Evolutionary conservation across 2,888 invertebrate species (phyloP).

Genomic region (Julus scandinavius): DNA sequence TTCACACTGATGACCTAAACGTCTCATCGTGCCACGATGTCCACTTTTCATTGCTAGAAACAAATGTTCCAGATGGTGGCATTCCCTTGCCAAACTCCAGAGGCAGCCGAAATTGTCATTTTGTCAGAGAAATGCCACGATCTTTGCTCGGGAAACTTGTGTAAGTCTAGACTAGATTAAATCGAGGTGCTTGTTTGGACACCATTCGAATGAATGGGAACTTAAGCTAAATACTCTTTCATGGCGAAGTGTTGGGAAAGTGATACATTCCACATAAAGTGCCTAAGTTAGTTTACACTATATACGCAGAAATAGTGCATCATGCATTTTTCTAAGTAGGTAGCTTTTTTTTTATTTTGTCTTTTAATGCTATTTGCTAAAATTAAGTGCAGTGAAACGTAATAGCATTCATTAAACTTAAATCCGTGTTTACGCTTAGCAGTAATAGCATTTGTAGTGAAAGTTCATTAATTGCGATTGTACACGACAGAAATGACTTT

Average conservation of each 20-base stretch:
- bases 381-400: neutral
- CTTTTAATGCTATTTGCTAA: neutral
- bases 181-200: no score
- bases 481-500: neutral
- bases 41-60: neutral
- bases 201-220: no score
- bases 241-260: no score
- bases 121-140: neutral
- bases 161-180: neutral
- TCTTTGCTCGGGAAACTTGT: neutral
- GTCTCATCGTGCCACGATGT: neutral
- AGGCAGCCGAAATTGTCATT: neutral
- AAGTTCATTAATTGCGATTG: conserved; percentile 8
- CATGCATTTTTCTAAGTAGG: no score
- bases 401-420: neutral
- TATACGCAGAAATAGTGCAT: no score
- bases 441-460: neutral
- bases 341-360: neutral
- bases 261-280: no score
- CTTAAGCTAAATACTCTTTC: no score
- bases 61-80: neutral
- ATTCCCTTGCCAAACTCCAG: neutral
- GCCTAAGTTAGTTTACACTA: no score
- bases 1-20: neutral
- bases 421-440: conserved; percentile 16